A percentile compares a stretch with the other conserved stretches of the same genome.
Conservation (phyloP, 2,113 vertebrate species). For the Promerops cafer region DNA sequence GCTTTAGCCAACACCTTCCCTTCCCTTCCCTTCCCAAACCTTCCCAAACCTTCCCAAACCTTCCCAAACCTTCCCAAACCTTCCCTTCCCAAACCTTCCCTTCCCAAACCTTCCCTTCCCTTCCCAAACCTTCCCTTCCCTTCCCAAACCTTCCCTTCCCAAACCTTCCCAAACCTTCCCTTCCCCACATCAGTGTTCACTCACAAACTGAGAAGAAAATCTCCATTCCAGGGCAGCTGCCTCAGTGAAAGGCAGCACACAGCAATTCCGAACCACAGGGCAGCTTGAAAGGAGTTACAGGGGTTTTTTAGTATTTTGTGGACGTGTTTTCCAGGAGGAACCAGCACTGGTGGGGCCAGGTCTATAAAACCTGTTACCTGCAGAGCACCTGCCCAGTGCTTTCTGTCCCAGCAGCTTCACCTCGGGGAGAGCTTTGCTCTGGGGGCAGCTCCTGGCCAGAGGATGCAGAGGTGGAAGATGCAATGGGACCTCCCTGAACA, state of each 20-base stretch:
- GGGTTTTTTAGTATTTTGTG: fast-evolving
- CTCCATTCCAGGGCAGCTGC: background rate
- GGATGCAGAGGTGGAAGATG: background rate
- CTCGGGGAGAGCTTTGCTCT: fast-evolving
- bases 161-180: too few relatives aligned
- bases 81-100: background rate
- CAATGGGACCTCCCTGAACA: fast-evolving
- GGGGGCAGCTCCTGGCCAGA: background rate
- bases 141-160: background rate
- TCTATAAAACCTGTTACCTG: background rate
- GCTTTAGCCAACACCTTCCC: background rate
- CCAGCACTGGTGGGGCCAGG: background rate
- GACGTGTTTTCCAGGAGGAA: fast-evolving
- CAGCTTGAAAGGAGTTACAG: fast-evolving
- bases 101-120: background rate
- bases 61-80: too few relatives aligned
- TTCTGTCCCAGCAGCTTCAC: background rate
- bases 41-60: background rate
- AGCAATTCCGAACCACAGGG: background rate
- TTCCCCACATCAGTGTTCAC: background rate
- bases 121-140: too few relatives aligned
- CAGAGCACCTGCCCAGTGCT: background rate
- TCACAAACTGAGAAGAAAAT: background rate
- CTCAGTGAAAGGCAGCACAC: background rate
- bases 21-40: background rate